Evolutionary conservation across 1,140 invertebrate species (phyloP).

Genomic region (Papilio glaucus): DNA sequence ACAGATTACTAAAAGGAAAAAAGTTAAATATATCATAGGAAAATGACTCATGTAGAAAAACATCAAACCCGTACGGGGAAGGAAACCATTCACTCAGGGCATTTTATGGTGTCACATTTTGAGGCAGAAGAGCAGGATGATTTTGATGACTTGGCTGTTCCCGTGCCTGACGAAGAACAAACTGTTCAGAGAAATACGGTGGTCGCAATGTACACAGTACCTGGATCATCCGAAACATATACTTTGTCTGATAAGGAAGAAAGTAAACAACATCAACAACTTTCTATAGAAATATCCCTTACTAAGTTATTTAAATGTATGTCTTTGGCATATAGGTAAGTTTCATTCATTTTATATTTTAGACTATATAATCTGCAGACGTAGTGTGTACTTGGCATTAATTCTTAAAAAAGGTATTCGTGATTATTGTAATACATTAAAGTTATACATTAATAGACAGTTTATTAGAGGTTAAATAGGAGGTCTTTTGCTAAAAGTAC

Average conservation of each 20-base stretch:
- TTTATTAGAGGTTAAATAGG: constrained; percentile 38
- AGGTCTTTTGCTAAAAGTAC: neutral
- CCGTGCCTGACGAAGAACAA: constrained; percentile 87
- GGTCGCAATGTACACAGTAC: constrained; percentile 76
- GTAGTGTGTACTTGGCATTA: neutral
- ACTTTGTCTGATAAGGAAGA: constrained; percentile 78
- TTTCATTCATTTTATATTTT: constrained; percentile 37
- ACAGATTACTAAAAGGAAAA: constrained; percentile 38
- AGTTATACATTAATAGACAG: neutral
- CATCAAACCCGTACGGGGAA: constrained; percentile 70
- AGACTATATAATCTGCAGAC: neutral
- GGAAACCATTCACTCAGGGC: constrained; percentile 97
- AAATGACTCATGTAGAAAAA: constrained; percentile 77
- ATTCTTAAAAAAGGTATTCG: neutral
- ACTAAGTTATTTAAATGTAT: constrained; percentile 98
- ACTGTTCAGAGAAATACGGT: constrained; percentile 71
- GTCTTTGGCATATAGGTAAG: constrained; percentile 97
- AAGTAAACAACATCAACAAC: constrained; percentile 84
- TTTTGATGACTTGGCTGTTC: constrained; percentile 91
- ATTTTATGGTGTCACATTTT: constrained; percentile 99
- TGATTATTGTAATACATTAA: neutral
- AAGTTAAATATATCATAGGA: constrained; percentile 46
- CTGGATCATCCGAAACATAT: constrained; percentile 63
- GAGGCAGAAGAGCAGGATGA: constrained; percentile 96
- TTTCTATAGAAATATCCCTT: constrained; percentile 96